These are phyloP conservation scores for Pogonomyrmex californicus DNA, from an alignment of 1,140 invertebrate genomes.

Conservation along the genomic window DNA sequence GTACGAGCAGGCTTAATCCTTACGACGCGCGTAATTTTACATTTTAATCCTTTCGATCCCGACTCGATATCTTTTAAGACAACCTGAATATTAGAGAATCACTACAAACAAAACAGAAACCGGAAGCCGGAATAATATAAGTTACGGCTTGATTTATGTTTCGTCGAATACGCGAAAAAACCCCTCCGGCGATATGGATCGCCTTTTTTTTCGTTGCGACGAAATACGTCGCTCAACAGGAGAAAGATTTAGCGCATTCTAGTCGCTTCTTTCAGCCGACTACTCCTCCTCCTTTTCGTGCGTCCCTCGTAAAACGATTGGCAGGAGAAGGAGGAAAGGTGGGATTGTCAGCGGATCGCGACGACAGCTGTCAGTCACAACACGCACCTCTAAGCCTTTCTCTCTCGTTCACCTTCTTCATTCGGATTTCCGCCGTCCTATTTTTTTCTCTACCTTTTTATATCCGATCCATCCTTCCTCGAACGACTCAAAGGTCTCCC, in stretches of 20 bases:
- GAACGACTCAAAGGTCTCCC: background rate
- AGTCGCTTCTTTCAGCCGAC: constrained; percentile 14
- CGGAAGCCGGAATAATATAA: background rate
- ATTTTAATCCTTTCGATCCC: background rate
- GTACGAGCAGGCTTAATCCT: background rate
- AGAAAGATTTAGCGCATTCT: constrained; percentile 9
- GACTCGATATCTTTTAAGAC: background rate
- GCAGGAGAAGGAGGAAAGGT: background rate
- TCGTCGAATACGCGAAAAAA: background rate
- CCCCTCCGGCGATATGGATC: background rate
- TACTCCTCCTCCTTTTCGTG: background rate
- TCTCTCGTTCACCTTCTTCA: constrained; percentile 3
- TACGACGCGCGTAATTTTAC: background rate
- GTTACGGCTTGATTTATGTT: background rate
- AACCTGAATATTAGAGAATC: background rate
- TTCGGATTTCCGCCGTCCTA: background rate
- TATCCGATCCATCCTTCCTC: background rate
- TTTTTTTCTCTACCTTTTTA: constrained; percentile 21
- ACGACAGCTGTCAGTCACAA: constrained; percentile 43
- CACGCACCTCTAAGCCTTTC: constrained; percentile 21
- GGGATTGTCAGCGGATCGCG: background rate
- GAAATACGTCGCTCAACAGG: background rate
- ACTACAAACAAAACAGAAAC: background rate
- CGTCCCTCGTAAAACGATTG: background rate
- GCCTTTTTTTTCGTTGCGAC: background rate